Conservation (phyloP, 2,888 invertebrate genomes). For the Dilophus febrilis region DNA sequence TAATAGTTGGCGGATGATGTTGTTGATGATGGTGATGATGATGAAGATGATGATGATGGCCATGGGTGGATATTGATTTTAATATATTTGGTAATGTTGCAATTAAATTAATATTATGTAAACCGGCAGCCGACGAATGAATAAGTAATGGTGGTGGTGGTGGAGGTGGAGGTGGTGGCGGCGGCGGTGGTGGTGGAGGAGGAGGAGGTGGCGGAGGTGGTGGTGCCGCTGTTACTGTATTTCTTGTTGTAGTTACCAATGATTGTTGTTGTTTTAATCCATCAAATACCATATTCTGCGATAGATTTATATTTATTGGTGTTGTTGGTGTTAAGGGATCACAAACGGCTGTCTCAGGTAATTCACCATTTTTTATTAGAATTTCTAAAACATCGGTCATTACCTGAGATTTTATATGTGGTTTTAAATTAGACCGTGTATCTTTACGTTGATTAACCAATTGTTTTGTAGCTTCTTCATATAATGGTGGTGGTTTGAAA, state of each 20-base stretch:
- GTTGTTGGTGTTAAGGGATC: slow-evolving; percentile 33
- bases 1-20: slow-evolving; percentile 3
- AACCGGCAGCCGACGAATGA: no score
- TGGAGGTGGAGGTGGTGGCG: not conserved
- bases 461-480: slow-evolving; percentile 51
- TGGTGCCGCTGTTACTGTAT: no score
- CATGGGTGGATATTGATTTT: no score
- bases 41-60: slow-evolving; percentile 2
- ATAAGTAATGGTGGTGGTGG: not conserved
- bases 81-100: no score
- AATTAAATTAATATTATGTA: no score
- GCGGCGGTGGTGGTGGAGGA: no score
- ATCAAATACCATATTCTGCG: slow-evolving; percentile 7
- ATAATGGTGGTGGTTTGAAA: slow-evolving; percentile 42
- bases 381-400: slow-evolving; percentile 72
- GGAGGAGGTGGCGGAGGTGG: not conserved
- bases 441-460: slow-evolving; percentile 22
- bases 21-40: no score
- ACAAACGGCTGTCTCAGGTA: slow-evolving; percentile 64
- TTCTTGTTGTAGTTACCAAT: slow-evolving; percentile 11
- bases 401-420: slow-evolving; percentile 26
- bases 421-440: slow-evolving; percentile 6
- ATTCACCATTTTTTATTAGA: slow-evolving; percentile 80
- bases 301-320: slow-evolving; percentile 15
- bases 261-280: slow-evolving; percentile 13